Evolutionary conservation across 2,113 vertebrate genomes (phyloP).

Genomic region (Mesitornis unicolor): DNA sequence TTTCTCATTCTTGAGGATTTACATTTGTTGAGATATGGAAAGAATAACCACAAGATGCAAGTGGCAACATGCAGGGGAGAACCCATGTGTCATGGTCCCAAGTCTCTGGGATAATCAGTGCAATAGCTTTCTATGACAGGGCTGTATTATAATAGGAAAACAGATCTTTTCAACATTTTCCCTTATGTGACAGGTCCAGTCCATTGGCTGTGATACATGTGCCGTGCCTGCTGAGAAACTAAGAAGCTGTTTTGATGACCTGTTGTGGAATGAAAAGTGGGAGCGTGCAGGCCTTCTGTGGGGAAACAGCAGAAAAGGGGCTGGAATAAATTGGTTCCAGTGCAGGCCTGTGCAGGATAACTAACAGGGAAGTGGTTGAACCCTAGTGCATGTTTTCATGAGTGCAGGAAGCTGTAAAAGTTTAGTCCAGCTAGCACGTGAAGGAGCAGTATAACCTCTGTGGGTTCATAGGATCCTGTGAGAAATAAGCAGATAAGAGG

Average conservation of each 20-base stretch:
- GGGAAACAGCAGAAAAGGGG: background rate
- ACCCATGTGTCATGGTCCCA: background rate
- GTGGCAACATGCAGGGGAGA: background rate
- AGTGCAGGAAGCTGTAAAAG: background rate
- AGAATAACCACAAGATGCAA: background rate
- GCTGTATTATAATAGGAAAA: background rate
- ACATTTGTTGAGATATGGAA: background rate
- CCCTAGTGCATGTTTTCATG: background rate
- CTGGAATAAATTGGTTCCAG: constrained; percentile 5
- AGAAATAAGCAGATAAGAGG: background rate
- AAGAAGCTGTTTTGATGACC: constrained; percentile 6
- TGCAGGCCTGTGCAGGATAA: background rate
- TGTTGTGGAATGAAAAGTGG: background rate
- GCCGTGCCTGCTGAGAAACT: background rate
- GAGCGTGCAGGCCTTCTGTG: background rate
- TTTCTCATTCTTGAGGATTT: background rate
- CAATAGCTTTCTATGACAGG: background rate
- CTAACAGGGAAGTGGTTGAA: background rate
- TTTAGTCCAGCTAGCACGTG: background rate
- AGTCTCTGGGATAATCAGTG: background rate
- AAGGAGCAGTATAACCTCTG: background rate
- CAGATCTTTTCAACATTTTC: background rate
- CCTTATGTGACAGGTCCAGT: background rate
- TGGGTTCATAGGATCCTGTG: background rate
- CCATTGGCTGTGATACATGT: background rate